phyloP scores from a whole-genome alignment of 2,113 vertebrate genomes.

The Phyllostomus hastatus region DNA sequence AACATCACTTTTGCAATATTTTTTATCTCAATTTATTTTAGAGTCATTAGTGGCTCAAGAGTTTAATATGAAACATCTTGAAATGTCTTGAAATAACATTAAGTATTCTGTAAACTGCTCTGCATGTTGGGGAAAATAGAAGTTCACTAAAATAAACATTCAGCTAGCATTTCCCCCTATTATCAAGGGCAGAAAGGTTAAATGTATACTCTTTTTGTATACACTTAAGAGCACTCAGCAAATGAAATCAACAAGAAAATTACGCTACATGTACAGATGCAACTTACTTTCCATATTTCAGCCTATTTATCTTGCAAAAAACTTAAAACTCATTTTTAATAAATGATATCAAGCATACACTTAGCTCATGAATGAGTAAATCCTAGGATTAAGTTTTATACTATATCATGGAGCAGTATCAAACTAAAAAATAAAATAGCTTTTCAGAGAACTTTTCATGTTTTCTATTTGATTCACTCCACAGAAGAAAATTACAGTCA shows the following conservation, averaged over 20 bases:
- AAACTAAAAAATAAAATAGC: not conserved
- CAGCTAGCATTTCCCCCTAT: not conserved
- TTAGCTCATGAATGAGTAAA: not conserved
- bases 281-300: not conserved
- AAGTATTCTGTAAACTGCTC: not conserved
- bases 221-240: slow-evolving; percentile 23
- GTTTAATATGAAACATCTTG: slow-evolving; percentile 10
- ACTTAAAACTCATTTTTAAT: not conserved
- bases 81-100: not conserved
- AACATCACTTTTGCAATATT: slow-evolving; percentile 23
- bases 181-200: slow-evolving; percentile 34
- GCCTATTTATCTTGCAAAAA: not conserved
- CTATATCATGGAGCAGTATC: not conserved
- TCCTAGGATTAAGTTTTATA: not conserved
- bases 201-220: not conserved
- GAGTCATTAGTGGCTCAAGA: not conserved
- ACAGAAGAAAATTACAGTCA: slow-evolving; percentile 19
- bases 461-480: not conserved
- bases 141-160: slow-evolving; percentile 2
- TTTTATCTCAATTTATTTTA: slow-evolving; percentile 36
- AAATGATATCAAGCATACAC: not conserved
- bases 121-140: slow-evolving; percentile 16
- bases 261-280: not conserved
- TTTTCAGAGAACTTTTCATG: not conserved
- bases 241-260: slow-evolving; percentile 10